Evolutionary conservation across 1,140 invertebrate species (phyloP), one percentile per base, ranked within the genome.

Genomic region (Diorhabda elongata): DNA sequence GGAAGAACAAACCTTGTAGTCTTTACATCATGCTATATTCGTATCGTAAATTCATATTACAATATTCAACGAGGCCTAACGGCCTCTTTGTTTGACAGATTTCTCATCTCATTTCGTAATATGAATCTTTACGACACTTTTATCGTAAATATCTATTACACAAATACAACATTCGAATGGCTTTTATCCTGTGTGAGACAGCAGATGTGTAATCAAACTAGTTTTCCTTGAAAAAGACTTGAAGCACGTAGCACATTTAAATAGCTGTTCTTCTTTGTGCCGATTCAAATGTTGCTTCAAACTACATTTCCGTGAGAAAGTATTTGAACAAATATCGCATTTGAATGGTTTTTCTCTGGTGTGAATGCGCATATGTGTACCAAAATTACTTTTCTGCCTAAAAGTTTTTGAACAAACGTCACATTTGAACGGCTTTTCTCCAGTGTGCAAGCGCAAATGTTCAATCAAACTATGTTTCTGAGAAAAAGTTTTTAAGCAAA

Each of bases 121-220:
- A 26, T 26, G 26, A 26, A 26, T 26, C 26, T 26, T 26, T 26
- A 26, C 26, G 26, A 26, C 26, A 26, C 0, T 26, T 26, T 26
- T 26, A 26, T 26, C 26, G 26, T 26, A 26, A 26, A 26, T 26
- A 26, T 26, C 26, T 26, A 26, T 44, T 42, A 9, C 42, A 47
- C 62, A 64, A n/a, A 45, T 9, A 44, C 42, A 11, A 43, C 62
- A 64, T 64, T 64, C 41, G 44, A 41, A 11, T n/a, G 62, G 62
- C 6, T 64, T 64, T 26, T 42, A 5, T 11, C 42, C 58, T 7
- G 5, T 42, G 11, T 60, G 58, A 5, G 5, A 7, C 11, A 4
- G 11, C 3, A 26, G 3, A 41, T 64, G 62, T 11, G 42, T 44
- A 44, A 9, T 52, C 62, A 64, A 41, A 9, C 8, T 4, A 64